Conservation (phyloP, 2,797 vertebrate genomes). For the Margarornis squamiger region DNA sequence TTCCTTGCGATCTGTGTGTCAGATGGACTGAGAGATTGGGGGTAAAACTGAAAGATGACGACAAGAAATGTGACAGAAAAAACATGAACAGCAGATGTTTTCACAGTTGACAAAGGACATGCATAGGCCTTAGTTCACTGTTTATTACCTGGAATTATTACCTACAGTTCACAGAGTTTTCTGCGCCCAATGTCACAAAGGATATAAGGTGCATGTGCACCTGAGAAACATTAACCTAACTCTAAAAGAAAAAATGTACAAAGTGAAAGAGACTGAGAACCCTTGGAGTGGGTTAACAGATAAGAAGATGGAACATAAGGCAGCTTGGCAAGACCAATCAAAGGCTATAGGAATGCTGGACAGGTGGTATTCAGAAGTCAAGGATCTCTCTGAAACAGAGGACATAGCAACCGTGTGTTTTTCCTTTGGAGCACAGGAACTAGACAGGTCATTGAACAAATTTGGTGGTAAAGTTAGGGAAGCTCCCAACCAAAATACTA, state of each 20-base stretch:
- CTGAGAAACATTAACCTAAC: not conserved
- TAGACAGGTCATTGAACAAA: not conserved
- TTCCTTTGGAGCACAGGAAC: not conserved
- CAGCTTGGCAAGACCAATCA: not conserved
- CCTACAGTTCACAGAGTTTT: not conserved
- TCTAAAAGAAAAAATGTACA: not conserved
- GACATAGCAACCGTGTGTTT: rapidly evolving
- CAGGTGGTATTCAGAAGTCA: not conserved
- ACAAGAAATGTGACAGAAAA: not conserved
- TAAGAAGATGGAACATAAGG: not conserved
- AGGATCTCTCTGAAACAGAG: not conserved
- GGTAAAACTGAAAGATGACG: not conserved
- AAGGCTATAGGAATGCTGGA: not conserved
- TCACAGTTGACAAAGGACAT: not conserved
- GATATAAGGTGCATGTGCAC: not conserved
- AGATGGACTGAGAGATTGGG: not conserved
- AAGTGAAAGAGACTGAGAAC: not conserved
- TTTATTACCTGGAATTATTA: not conserved
- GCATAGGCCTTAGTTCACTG: not conserved
- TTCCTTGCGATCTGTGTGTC: not conserved
- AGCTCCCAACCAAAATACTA: not conserved
- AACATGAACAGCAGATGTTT: not conserved
- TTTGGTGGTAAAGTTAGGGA: not conserved
- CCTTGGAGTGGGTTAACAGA: not conserved
- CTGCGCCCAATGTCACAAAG: not conserved